A percentile compares a stretch with the other conserved stretches of the same genome.
These are phyloP conservation scores for Vanessa cardui DNA, from an alignment of 2,888 invertebrate genomes.

Conservation along the genomic window DNA sequence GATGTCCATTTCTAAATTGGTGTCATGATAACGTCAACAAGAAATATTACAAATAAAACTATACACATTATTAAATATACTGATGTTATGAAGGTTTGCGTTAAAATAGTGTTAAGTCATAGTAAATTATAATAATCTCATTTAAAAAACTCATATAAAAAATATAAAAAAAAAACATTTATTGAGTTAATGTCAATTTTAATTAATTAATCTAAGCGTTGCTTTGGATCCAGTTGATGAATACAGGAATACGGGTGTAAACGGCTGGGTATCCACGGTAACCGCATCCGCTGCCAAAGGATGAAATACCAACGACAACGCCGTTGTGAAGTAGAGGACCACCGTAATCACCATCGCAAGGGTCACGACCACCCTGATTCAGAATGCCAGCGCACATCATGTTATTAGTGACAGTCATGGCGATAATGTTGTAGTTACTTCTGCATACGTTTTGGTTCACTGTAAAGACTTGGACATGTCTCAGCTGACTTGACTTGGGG, in stretches of 20 bases:
- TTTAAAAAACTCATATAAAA: no score
- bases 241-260: slow-evolving; percentile 40
- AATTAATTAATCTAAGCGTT: slow-evolving; percentile 33
- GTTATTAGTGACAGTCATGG: slow-evolving; percentile 51
- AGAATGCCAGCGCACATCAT: slow-evolving; percentile 58
- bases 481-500: slow-evolving; percentile 48
- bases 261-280: slow-evolving; percentile 40
- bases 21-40: no score
- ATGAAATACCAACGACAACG: slow-evolving; percentile 39
- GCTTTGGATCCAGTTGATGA: slow-evolving; percentile 40
- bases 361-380: slow-evolving; percentile 47
- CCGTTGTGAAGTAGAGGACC: slow-evolving; percentile 42
- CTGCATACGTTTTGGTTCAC: slow-evolving; percentile 51
- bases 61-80: no score
- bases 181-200: no score
- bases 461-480: slow-evolving; percentile 50
- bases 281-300: slow-evolving; percentile 40
- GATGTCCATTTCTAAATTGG: no score
- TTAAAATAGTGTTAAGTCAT: no score
- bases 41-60: no score
- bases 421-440: slow-evolving; percentile 43
- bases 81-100: no score
- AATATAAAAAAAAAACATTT: no score
- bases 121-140: no score
- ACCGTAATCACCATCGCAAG: slow-evolving; percentile 41